Conservation (phyloP, 2,113 vertebrate species). For the Pteruthius melanotis region DNA sequence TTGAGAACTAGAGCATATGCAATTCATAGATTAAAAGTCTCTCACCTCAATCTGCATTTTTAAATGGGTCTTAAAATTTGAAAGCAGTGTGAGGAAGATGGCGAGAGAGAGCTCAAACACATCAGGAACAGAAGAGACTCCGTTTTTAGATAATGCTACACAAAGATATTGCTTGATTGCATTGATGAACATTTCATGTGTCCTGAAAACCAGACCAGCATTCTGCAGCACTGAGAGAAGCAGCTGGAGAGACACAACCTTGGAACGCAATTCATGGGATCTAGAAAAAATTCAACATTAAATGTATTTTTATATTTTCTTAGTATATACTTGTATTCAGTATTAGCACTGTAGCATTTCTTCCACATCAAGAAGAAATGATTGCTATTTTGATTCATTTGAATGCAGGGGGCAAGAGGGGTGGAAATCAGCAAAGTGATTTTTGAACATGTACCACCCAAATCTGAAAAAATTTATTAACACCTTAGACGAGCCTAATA, state of each 20-base stretch:
- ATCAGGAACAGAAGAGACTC: slow-evolving; percentile 96
- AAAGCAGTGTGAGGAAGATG: slow-evolving; percentile 95
- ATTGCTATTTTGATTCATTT: neutral
- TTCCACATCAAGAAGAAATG: neutral
- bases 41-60: slow-evolving; percentile 99
- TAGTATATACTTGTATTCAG: neutral
- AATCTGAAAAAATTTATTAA: neutral
- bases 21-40: neutral
- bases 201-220: slow-evolving; percentile 92
- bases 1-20: neutral
- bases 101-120: slow-evolving; percentile 97
- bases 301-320: neutral
- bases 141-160: slow-evolving; percentile 95
- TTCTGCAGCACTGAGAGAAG: slow-evolving; percentile 93
- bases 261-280: slow-evolving; percentile 94
- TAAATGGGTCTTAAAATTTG: slow-evolving; percentile 95
- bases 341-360: neutral
- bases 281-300: slow-evolving; percentile 59
- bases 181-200: slow-evolving; percentile 97
- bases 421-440: neutral
- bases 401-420: neutral
- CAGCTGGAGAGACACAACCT: slow-evolving; percentile 94
- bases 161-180: slow-evolving; percentile 98
- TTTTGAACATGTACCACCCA: neutral
- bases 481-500: neutral